A percentile compares a stretch with the other conserved stretches of the same genome.
phyloP scores from a whole-genome alignment of 2,797 vertebrate genomes.

The Phylloscopus collybita region DNA sequence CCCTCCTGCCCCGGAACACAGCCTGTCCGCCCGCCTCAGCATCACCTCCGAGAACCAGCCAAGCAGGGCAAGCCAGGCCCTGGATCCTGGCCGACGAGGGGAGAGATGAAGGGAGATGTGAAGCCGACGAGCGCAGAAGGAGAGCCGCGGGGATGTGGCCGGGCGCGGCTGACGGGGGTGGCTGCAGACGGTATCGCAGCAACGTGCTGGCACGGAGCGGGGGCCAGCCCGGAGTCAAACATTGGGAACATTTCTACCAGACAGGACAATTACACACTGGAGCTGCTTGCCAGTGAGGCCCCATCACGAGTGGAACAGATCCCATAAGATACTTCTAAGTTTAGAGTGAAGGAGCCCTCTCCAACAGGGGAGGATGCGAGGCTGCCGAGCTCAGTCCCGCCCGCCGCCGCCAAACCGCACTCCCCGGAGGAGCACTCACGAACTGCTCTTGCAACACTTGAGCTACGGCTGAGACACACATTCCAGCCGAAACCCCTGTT shows the following conservation, averaged over 20 bases:
- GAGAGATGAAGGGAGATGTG: neutral
- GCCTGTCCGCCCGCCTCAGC: accelerated
- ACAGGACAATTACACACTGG: slow-evolving; percentile 59
- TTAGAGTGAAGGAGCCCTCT: slow-evolving; percentile 57
- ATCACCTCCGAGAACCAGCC: neutral
- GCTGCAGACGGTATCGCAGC: slow-evolving; percentile 28
- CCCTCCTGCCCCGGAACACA: neutral
- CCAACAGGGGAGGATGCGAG: slow-evolving; percentile 50
- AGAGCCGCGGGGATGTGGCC: neutral
- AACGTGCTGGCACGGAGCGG: slow-evolving; percentile 26
- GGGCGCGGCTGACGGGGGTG: neutral
- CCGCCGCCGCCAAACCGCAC: slow-evolving; percentile 36
- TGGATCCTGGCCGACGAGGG: accelerated
- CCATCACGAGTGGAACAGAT: slow-evolving; percentile 64
- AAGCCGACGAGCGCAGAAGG: neutral
- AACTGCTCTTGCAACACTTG: slow-evolving; percentile 60
- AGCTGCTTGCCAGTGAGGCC: slow-evolving; percentile 58
- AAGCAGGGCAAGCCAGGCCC: neutral
- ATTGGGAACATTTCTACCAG: slow-evolving; percentile 68
- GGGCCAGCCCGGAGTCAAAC: slow-evolving; percentile 55
- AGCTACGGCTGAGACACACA: slow-evolving; percentile 55
- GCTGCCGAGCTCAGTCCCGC: neutral
- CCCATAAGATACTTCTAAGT: slow-evolving; percentile 67
- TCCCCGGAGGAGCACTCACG: slow-evolving; percentile 48
- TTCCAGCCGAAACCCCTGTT: slow-evolving; percentile 67